phyloP scores from a whole-genome alignment of 2,113 vertebrate genomes.

The Stomatorhinus ivindoensis region DNA sequence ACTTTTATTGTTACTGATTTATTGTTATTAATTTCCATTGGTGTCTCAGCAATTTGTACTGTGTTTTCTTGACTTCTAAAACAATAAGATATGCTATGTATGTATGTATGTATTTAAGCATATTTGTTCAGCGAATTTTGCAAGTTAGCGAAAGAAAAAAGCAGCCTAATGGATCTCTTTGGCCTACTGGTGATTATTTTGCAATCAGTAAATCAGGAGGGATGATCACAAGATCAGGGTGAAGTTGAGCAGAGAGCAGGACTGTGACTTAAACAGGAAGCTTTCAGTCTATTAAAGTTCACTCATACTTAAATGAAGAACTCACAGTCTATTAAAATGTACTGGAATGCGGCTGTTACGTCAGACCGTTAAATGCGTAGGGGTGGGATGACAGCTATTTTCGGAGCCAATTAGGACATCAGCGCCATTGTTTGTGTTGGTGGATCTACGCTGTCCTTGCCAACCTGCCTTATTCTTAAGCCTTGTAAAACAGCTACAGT shows the following conservation, averaged over 20 bases:
- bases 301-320: not conserved
- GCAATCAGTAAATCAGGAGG: not conserved
- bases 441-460: slow-evolving; percentile 10
- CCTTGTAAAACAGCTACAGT: not conserved
- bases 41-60: not conserved
- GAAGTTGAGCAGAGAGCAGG: not conserved
- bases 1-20: not conserved
- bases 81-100: not conserved
- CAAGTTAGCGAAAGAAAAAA: not conserved
- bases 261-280: not conserved
- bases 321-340: not conserved
- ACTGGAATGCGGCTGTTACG: not conserved
- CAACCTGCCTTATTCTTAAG: not conserved
- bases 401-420: slow-evolving; percentile 20
- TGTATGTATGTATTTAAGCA: not conserved
- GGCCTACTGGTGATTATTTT: not conserved
- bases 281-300: not conserved
- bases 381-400: slow-evolving; percentile 23
- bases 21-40: not conserved
- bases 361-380: not conserved
- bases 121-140: not conserved
- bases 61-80: not conserved
- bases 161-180: not conserved
- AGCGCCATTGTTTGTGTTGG: slow-evolving; percentile 27
- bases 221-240: not conserved